These are phyloP conservation scores for Dendrolimus houi DNA, from an alignment of 2,888 invertebrate species.

Conservation along the genomic window DNA sequence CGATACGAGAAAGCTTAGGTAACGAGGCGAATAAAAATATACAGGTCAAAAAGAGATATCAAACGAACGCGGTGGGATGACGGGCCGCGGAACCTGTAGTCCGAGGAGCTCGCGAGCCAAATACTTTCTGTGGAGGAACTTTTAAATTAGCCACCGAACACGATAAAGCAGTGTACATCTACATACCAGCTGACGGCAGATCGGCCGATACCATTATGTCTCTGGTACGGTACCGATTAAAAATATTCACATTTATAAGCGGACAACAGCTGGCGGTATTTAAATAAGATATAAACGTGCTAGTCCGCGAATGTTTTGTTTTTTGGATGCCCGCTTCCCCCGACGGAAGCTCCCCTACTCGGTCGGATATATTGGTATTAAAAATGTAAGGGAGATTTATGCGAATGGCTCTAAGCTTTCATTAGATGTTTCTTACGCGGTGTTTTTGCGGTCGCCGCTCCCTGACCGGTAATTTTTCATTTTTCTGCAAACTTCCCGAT, in stretches of 20 bases:
- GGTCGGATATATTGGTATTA: constrained; percentile 73
- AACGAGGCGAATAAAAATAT: constrained; percentile 68
- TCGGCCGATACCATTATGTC: constrained; percentile 73
- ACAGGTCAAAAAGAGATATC: constrained; percentile 69
- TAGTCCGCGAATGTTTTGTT: constrained; percentile 65
- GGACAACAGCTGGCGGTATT: constrained; percentile 71
- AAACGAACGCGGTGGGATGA: constrained; percentile 49
- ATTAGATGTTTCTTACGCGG: constrained; percentile 73
- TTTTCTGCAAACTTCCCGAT: constrained; percentile 67
- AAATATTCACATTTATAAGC: constrained; percentile 70
- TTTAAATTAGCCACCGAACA: constrained; percentile 68
- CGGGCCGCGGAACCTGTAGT: constrained; percentile 17
- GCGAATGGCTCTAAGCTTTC: constrained; percentile 76
- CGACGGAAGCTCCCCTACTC: constrained; percentile 57
- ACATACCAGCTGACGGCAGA: constrained; percentile 73
- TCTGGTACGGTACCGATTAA: constrained; percentile 72
- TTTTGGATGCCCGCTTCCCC: constrained; percentile 52
- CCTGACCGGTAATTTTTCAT: constrained; percentile 76
- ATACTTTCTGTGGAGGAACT: constrained; percentile 43
- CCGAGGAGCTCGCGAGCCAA: constrained; percentile 23
- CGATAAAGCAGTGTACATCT: constrained; percentile 63
- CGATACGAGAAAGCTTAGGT: constrained; percentile 71
- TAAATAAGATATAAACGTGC: constrained; percentile 73
- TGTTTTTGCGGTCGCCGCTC: constrained; percentile 69
- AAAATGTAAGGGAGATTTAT: constrained; percentile 77